These are phyloP conservation scores for Patella pellucida DNA, from an alignment of 2,888 invertebrate genomes.

Conservation along the genomic window DNA sequence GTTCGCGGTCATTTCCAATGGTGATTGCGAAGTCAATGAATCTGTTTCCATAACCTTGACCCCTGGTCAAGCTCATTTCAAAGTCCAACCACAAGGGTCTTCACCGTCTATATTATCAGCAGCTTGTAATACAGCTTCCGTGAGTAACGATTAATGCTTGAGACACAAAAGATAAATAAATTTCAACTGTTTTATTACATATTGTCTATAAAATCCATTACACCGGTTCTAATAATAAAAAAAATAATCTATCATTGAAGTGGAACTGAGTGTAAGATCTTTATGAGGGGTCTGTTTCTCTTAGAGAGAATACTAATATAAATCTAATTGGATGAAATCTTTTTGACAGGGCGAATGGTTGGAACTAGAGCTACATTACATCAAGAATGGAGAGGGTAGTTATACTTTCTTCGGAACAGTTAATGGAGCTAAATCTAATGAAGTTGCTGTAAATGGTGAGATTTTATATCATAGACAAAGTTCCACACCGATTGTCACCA, in stretches of 20 bases:
- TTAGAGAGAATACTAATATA: too few species aligned
- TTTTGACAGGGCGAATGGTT: slow-evolving; percentile 29
- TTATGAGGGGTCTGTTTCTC: too few species aligned
- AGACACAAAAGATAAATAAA: too few species aligned
- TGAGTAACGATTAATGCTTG: background rate
- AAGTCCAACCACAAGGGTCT: background rate
- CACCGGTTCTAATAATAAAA: too few species aligned
- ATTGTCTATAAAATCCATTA: too few species aligned
- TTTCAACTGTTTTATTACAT: too few species aligned
- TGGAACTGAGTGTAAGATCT: slow-evolving; percentile 7
- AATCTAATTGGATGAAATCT: background rate
- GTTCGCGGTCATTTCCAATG: slow-evolving; percentile 35
- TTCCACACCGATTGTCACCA: background rate
- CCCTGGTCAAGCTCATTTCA: background rate
- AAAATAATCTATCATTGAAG: background rate
- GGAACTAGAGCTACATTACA: slow-evolving; percentile 23
- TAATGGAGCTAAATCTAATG: slow-evolving; percentile 6
- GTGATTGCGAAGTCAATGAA: slow-evolving; percentile 29
- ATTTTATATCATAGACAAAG: background rate
- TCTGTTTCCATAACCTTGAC: slow-evolving; percentile 33
- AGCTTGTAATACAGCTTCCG: background rate
- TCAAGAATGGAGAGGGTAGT: background rate
- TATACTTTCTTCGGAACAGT: slow-evolving; percentile 19
- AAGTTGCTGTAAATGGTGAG: slow-evolving; percentile 16
- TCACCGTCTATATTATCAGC: background rate